These are phyloP conservation scores for Dermochelys coriacea DNA, from an alignment of 2,797 vertebrate species.

Conservation along the genomic window DNA sequence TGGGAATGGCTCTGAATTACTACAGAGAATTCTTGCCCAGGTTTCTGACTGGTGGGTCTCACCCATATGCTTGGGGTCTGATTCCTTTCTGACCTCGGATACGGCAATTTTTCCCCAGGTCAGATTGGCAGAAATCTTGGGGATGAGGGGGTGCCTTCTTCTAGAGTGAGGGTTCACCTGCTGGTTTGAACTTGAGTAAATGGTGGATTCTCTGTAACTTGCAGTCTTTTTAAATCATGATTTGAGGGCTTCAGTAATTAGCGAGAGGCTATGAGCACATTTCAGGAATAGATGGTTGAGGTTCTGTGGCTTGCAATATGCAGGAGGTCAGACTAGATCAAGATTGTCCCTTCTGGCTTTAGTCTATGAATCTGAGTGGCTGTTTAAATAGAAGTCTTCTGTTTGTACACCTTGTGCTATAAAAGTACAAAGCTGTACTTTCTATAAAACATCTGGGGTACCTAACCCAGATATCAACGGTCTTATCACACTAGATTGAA, in stretches of 20 bases:
- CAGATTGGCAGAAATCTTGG: neutral
- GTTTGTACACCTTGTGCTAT: neutral
- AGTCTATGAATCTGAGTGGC: neutral
- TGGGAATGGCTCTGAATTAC: neutral
- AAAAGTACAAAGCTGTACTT: neutral
- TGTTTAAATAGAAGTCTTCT: neutral
- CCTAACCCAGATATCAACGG: rapidly evolving
- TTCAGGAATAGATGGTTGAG: neutral
- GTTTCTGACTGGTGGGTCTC: neutral
- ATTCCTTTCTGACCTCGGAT: too few relatives aligned
- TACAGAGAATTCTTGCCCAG: neutral
- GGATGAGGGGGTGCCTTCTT: neutral
- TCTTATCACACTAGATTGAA: neutral
- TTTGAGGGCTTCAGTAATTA: neutral
- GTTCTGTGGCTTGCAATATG: neutral
- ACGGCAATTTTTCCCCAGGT: neutral
- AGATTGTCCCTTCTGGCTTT: too few relatives aligned
- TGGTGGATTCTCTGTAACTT: neutral
- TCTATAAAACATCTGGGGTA: neutral
- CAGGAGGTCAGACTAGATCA: neutral
- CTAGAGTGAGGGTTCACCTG: neutral
- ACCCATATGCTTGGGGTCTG: too few relatives aligned
- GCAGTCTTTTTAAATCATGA: neutral
- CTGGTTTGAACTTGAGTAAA: neutral
- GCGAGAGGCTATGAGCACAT: neutral